Percentiles rank a stretch among this genome's conserved stretches.
Evolutionary conservation across 1,140 invertebrate species (phyloP).

Genomic region (Brachionus asplanchnoidis): DNA sequence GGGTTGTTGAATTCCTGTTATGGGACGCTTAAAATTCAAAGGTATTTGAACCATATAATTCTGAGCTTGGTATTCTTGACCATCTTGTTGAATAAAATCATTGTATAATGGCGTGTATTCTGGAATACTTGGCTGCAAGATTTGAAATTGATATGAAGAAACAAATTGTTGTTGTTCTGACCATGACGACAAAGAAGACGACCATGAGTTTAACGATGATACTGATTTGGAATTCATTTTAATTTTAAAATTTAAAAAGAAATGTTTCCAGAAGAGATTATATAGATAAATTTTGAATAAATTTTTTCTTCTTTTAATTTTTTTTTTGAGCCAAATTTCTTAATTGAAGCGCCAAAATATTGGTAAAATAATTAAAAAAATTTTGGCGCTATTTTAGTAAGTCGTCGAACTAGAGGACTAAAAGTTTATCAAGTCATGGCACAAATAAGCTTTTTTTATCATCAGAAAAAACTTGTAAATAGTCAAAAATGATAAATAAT

Average conservation of each 20-base stretch:
- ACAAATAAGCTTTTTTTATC: no score
- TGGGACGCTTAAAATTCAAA: background rate
- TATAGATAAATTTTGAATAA: background rate
- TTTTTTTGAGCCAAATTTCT: background rate
- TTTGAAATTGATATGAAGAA: background rate
- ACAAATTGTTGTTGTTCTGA: background rate
- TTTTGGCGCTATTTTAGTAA: background rate
- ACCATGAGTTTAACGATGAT: background rate
- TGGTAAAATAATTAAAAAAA: background rate
- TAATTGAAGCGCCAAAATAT: background rate
- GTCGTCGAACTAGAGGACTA: background rate
- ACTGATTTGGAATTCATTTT: constrained; percentile 31
- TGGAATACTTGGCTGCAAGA: background rate
- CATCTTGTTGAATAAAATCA: background rate
- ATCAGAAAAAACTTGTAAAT: no score
- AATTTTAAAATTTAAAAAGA: background rate
- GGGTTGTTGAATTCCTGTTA: background rate
- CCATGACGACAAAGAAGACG: background rate
- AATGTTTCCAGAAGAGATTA: background rate
- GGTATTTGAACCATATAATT: background rate
- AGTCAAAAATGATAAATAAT: no score
- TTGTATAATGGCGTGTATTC: background rate
- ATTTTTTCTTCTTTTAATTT: background rate
- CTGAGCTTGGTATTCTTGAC: background rate
- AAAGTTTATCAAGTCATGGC: background rate